Percentiles rank a stretch among this genome's conserved stretches.
phyloP scores from a whole-genome alignment of 2,888 invertebrate genomes.

The Himalopsyche kuldschensis region DNA sequence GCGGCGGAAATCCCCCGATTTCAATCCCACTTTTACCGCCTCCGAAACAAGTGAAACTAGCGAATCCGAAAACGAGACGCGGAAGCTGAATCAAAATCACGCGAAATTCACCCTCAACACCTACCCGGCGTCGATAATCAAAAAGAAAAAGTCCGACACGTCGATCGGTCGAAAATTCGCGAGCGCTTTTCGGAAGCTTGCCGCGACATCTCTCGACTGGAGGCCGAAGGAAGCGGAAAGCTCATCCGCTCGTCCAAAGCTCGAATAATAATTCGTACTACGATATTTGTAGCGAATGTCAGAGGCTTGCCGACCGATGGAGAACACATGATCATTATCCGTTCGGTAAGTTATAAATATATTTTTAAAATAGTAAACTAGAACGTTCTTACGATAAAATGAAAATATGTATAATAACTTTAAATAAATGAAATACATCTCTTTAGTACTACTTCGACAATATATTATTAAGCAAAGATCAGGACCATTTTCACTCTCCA shows the following conservation, averaged over 20 bases:
- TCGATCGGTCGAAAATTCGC: constrained; percentile 33
- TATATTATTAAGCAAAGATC: too few relatives aligned
- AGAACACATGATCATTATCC: neutral
- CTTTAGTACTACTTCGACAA: too few relatives aligned
- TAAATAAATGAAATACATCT: too few relatives aligned
- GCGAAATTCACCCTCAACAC: neutral
- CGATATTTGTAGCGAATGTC: constrained; percentile 32
- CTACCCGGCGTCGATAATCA: constrained; percentile 10
- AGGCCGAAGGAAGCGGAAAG: constrained; percentile 11
- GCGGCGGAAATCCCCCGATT: constrained; percentile 24
- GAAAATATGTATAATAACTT: too few relatives aligned
- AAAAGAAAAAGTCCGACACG: constrained; percentile 19
- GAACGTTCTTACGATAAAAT: too few relatives aligned
- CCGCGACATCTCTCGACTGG: constrained; percentile 9
- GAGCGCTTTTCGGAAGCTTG: constrained; percentile 33
- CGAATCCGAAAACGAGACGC: constrained; percentile 53
- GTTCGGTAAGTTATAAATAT: neutral
- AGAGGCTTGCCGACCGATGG: constrained; percentile 14
- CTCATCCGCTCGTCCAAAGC: neutral
- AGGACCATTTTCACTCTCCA: too few relatives aligned
- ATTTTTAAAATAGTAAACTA: too few relatives aligned
- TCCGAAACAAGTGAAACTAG: constrained; percentile 55
- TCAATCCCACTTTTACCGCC: constrained; percentile 51
- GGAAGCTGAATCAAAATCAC: constrained; percentile 10
- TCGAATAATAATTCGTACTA: constrained; percentile 24